Base-by-base conservation (phyloP, 2,113 vertebrate species). In the Coptodon bakossiorum region DNA sequence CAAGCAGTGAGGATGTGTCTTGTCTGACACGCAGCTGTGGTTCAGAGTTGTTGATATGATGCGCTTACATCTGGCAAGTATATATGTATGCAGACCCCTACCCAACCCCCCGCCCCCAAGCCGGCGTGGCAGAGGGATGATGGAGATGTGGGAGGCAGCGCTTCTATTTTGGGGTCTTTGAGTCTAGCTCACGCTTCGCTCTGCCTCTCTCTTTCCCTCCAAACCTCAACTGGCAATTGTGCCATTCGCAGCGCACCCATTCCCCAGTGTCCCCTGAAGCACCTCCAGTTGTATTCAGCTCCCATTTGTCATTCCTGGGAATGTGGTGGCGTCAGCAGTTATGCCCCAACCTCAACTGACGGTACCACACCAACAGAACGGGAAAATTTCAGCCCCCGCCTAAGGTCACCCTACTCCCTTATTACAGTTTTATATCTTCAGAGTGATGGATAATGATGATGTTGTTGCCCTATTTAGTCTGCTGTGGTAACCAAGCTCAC, bases 301-400 rank as follows among this genome's bases (percentile, higher is more conserved):
- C 93, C 95, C 95, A 96, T 97, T 96, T 90, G 95, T 96, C 95
- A 96, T 95, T 94, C 87, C 90, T 83, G 91, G 87, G 88, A 95
- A 95, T 95, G 89, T 94, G 93, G 91, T 95, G 94, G 93, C 89
- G 93, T 97, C 96, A 96, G 95, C 95, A 93, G 86, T 95, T 96
- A 90, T 91, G 88, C 92, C 86, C 86, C 89, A 87, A 87, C 90
- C 90, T 91, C 89, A 86, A 87, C 91, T 89, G 71, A 90, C 76
- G 90, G 90, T 85, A 86, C 57, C 89, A 27, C 93, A 71, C 89
- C 57, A 34, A 81, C 86, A 40, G 84, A 68, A 56, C 22, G 45
- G 88, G 82, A 90, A 78, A 90, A 86, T 71, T 63, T 52, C 90
- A 93, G 88, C 86, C 71, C 50, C 78, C 7, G 86, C 93, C 93